Conservation (phyloP, 1,140 invertebrate genomes). For the Ostrea edulis region DNA sequence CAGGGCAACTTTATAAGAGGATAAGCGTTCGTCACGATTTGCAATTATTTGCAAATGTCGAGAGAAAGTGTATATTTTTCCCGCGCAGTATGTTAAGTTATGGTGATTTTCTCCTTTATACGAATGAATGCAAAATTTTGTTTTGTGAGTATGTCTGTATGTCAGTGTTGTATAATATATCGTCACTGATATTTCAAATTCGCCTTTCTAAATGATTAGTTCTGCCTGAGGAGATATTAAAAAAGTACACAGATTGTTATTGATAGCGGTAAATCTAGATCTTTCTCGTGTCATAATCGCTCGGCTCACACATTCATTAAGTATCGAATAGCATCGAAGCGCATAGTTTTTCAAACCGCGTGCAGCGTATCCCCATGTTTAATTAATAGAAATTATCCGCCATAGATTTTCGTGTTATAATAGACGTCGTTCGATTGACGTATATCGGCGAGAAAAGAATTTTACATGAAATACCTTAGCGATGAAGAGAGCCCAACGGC, state of each 20-base stretch:
- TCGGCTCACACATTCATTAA: background rate
- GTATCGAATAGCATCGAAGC: background rate
- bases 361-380: slow-evolving; percentile 24
- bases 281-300: background rate
- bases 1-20: slow-evolving; percentile 23
- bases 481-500: slow-evolving; percentile 23
- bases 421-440: slow-evolving; percentile 11
- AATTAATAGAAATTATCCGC: slow-evolving; percentile 31
- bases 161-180: background rate
- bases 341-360: background rate
- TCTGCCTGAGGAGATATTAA: background rate
- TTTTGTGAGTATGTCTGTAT: background rate
- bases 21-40: slow-evolving; percentile 27
- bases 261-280: background rate
- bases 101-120: background rate
- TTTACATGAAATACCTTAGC: slow-evolving; percentile 18
- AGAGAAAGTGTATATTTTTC: background rate
- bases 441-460: slow-evolving; percentile 32
- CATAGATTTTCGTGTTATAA: slow-evolving; percentile 1
- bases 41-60: slow-evolving; percentile 32
- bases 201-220: background rate
- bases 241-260: slow-evolving; percentile 3
- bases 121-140: background rate
- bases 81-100: background rate
- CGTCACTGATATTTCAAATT: background rate